phyloP scores from a whole-genome alignment of 2,113 vertebrate genomes.

The Vidua chalybeata region DNA sequence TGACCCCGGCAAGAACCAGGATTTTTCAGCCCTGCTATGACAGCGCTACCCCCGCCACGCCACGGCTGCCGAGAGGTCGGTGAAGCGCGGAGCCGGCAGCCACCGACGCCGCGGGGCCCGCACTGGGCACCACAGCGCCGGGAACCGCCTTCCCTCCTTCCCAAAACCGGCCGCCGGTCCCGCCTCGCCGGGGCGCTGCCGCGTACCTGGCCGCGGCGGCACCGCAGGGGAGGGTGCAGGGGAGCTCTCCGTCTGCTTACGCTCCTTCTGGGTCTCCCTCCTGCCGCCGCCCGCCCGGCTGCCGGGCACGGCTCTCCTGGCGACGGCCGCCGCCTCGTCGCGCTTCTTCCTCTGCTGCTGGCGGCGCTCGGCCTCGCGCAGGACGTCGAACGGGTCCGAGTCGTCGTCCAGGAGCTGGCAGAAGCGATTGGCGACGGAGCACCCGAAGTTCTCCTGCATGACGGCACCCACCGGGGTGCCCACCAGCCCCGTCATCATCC shows the following conservation, averaged over 20 bases:
- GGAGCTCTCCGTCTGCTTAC: slow-evolving; percentile 38
- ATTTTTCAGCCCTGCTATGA: rapidly evolving
- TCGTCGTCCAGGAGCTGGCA: slow-evolving; percentile 87
- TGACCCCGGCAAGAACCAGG: rapidly evolving
- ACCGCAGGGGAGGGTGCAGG: background rate
- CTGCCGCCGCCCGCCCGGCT: slow-evolving; percentile 37
- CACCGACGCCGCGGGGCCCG: background rate
- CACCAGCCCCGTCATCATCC: slow-evolving; percentile 68
- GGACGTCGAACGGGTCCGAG: slow-evolving; percentile 86
- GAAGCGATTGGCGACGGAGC: slow-evolving; percentile 87
- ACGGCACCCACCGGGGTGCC: slow-evolving; percentile 50
- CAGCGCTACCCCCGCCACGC: no score
- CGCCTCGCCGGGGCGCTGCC: background rate
- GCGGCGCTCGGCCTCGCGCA: slow-evolving; percentile 75
- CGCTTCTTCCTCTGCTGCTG: slow-evolving; percentile 70
- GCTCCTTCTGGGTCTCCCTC: slow-evolving; percentile 71
- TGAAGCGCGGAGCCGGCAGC: background rate
- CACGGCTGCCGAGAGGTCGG: background rate
- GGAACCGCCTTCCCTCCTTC: background rate
- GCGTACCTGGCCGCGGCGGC: slow-evolving; percentile 10
- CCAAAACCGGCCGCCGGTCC: background rate
- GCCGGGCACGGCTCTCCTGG: background rate
- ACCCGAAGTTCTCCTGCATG: slow-evolving; percentile 81
- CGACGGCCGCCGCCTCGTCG: slow-evolving; percentile 1
- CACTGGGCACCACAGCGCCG: background rate